A percentile compares a stretch with the other conserved stretches of the same genome.
Evolutionary conservation across 2,797 vertebrate genomes (phyloP).

Genomic region (Neolamprologus multifasciatus): DNA sequence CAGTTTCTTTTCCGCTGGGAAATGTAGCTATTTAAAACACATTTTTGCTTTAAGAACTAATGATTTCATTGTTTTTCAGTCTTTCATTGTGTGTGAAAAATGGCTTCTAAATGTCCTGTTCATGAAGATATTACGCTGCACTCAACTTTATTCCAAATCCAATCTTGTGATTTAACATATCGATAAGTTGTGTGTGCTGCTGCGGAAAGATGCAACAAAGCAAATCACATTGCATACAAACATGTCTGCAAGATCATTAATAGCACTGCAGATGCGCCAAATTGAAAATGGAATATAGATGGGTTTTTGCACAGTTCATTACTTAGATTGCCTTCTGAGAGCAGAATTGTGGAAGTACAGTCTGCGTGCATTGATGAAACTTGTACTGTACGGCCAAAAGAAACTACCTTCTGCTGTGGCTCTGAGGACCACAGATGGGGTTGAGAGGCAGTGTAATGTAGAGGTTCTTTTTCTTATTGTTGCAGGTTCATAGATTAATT

Average conservation of each 20-base stretch:
- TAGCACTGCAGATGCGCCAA: not conserved
- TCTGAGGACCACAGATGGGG: not conserved
- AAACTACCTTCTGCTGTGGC: not conserved
- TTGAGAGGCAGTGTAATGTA: not conserved
- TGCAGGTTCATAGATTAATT: not conserved
- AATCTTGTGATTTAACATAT: not conserved
- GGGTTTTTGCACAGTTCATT: constrained; percentile 62
- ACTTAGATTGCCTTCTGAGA: constrained; percentile 34
- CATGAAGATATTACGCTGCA: not conserved
- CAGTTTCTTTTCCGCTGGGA: not conserved
- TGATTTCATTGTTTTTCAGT: not conserved
- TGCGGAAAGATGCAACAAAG: not conserved
- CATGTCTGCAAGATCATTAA: constrained; percentile 32
- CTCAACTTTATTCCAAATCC: constrained; percentile 3
- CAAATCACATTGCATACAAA: constrained; percentile 11
- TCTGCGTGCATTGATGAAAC: not conserved
- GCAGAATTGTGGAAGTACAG: constrained; percentile 12
- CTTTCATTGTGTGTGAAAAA: not conserved
- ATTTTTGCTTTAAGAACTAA: not conserved
- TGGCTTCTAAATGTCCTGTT: constrained; percentile 15
- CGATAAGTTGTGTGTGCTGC: not conserved
- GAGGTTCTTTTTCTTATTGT: not conserved
- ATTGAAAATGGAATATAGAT: constrained; percentile 52
- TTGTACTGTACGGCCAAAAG: not conserved
- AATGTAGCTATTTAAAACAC: not conserved